Percentiles rank a stretch among this genome's conserved stretches.
Conservation (phyloP, 2,797 vertebrate genomes). For the Carduelis carduelis region DNA sequence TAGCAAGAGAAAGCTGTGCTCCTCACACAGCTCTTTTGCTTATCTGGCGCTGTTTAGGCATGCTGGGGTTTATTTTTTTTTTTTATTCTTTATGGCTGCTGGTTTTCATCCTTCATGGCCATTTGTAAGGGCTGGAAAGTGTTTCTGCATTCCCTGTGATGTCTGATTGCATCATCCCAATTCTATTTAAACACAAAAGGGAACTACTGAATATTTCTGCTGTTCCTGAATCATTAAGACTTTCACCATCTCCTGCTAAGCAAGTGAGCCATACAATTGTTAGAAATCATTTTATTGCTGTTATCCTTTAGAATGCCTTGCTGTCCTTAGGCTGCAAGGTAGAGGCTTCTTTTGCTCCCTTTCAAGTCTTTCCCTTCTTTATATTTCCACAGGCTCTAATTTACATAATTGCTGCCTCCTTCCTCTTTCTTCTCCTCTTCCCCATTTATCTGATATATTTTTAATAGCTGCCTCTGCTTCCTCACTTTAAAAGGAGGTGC, state of each 20-base stretch:
- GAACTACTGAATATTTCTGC: not conserved
- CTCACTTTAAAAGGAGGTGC: not conserved
- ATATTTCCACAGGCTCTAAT: not conserved
- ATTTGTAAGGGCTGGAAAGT: not conserved
- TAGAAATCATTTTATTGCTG: not conserved
- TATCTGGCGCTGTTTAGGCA: not conserved
- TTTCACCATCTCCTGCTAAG: not conserved
- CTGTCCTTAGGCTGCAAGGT: not conserved
- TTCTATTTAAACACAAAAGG: not conserved
- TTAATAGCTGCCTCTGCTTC: constrained; percentile 4
- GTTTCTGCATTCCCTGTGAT: not conserved
- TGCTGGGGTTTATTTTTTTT: not conserved
- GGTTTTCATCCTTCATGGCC: not conserved
- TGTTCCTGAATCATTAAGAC: not conserved
- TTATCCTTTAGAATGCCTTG: not conserved
- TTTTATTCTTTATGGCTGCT: not conserved
- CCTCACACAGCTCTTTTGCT: not conserved
- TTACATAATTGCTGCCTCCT: not conserved
- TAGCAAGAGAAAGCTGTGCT: not conserved
- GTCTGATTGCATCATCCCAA: not conserved
- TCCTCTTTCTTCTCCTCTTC: not conserved
- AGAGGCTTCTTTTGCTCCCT: not conserved
- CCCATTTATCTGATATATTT: not conserved
- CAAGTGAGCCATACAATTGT: not conserved
- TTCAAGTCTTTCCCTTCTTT: not conserved